Conservation (phyloP, 37 sponge, comb jelly and placozoan genomes). For the Halichondria panicea region DNA sequence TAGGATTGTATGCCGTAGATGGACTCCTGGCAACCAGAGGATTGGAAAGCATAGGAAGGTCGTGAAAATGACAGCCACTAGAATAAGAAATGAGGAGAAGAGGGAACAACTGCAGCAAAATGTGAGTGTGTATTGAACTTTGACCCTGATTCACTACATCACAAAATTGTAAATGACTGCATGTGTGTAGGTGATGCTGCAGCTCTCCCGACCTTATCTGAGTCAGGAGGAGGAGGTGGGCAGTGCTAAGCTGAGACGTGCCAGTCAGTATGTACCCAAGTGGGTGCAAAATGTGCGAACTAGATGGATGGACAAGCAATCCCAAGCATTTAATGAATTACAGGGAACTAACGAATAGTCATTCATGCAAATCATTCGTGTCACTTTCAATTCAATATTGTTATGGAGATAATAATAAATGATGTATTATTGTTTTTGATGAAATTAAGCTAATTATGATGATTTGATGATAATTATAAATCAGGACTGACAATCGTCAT, state of each 20-base stretch:
- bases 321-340: conserved; percentile 15
- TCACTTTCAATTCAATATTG: too few relatives aligned
- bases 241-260: conserved; percentile 27
- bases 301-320: conserved; percentile 34
- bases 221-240: conserved; percentile 44
- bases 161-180: conserved; percentile 3
- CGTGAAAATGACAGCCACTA: conserved; percentile 56
- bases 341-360: too few relatives aligned
- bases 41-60: conserved; percentile 66
- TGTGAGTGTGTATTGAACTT: neutral
- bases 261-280: conserved; percentile 16
- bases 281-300: neutral
- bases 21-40: conserved; percentile 72
- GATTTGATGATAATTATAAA: too few relatives aligned
- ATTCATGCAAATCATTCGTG: too few relatives aligned
- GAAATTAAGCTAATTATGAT: too few relatives aligned
- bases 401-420: too few relatives aligned
- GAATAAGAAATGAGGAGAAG: conserved; percentile 3
- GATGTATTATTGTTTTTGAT: too few relatives aligned
- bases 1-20: conserved; percentile 26
- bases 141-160: neutral
- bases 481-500: too few relatives aligned
- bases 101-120: neutral
- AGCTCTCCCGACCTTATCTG: conserved; percentile 54
- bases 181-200: conserved; percentile 22